Percentiles rank a stretch among this genome's conserved stretches.
phyloP scores from a whole-genome alignment of 2,797 vertebrate genomes.

The Notamacropus eugenii region DNA sequence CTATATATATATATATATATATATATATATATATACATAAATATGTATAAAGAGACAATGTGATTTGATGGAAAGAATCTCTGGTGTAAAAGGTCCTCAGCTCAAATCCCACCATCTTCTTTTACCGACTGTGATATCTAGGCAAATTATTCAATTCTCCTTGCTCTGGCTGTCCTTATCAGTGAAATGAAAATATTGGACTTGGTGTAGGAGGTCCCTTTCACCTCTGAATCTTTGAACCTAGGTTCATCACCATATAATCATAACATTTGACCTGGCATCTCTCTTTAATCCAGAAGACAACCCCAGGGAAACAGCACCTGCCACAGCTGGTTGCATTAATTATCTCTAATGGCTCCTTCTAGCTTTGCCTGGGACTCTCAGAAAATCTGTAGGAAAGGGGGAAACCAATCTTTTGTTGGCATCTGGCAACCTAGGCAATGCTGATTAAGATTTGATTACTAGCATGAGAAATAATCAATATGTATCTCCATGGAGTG shows the following conservation, averaged over 20 bases:
- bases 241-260: not conserved
- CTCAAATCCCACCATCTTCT: not conserved
- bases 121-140: not conserved
- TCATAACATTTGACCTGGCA: not conserved
- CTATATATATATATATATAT: no score
- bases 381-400: constrained; percentile 44
- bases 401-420: constrained; percentile 27
- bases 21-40: not conserved
- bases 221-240: not conserved
- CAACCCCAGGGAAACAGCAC: not conserved
- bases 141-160: not conserved
- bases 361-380: constrained; percentile 39
- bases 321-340: constrained; percentile 38
- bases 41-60: not conserved
- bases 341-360: constrained; percentile 45
- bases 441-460: constrained; percentile 60
- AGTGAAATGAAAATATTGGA: not conserved
- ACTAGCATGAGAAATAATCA: constrained; percentile 61
- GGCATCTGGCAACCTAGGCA: constrained; percentile 1
- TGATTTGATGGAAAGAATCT: not conserved
- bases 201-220: not conserved
- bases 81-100: not conserved
- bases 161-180: not conserved
- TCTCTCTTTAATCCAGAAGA: not conserved
- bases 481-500: constrained; percentile 28